A percentile compares a stretch with the other conserved stretches of the same genome.
Conservation (phyloP, 2,113 vertebrate genomes). For the Mormyrus iriodes region DNA sequence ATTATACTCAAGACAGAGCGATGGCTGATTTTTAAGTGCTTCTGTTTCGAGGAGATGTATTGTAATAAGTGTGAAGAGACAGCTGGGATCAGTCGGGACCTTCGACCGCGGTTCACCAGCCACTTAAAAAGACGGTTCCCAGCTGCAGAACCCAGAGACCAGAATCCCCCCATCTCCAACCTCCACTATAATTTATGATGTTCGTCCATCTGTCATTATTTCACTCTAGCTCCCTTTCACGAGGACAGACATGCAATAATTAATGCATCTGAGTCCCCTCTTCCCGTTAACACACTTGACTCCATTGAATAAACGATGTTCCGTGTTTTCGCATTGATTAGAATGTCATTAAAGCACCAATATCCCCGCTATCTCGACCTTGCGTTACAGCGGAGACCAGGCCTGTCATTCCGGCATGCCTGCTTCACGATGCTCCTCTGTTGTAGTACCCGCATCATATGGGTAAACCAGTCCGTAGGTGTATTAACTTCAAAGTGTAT, state of each 20-base stretch:
- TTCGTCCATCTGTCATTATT: constrained; percentile 53
- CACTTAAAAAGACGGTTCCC: background rate
- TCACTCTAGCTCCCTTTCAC: constrained; percentile 38
- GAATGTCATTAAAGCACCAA: constrained; percentile 68
- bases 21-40: background rate
- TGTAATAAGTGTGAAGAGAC: background rate
- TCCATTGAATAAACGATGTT: constrained; percentile 66
- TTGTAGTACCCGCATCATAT: constrained; percentile 42
- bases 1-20: background rate
- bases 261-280: constrained; percentile 58
- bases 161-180: constrained; percentile 44
- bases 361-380: constrained; percentile 60
- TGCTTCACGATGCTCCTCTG: constrained; percentile 43
- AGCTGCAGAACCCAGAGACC: constrained; percentile 24
- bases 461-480: constrained; percentile 28
- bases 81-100: background rate
- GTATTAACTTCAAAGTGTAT: constrained; percentile 41
- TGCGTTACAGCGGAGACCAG: constrained; percentile 39
- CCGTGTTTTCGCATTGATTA: constrained; percentile 68
- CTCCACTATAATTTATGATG: constrained; percentile 54
- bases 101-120: background rate
- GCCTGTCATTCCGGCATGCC: constrained; percentile 41
- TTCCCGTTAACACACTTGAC: constrained; percentile 64
- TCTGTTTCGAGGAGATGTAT: background rate
- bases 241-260: constrained; percentile 55